phyloP scores from a whole-genome alignment of 2,113 vertebrate genomes.

The Trachemys scripta region DNA sequence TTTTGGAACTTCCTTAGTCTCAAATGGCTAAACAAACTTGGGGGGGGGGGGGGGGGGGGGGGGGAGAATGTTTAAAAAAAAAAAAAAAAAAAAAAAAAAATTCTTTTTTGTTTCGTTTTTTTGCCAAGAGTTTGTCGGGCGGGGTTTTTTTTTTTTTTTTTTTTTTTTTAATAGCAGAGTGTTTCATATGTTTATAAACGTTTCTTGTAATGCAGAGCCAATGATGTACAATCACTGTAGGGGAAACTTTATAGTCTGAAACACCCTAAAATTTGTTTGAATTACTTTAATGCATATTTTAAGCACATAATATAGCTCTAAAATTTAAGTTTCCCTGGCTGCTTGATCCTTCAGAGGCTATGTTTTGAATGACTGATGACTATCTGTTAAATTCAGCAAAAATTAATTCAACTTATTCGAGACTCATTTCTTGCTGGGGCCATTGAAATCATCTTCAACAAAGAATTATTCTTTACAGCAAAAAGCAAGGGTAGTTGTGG shows the following conservation, averaged over 20 bases:
- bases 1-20: background rate
- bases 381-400: slow-evolving; percentile 60
- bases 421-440: background rate
- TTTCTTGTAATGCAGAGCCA: slow-evolving; percentile 56
- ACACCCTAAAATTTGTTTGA: slow-evolving; percentile 58
- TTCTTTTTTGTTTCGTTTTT: too few species aligned
- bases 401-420: slow-evolving; percentile 48
- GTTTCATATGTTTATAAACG: slow-evolving; percentile 9
- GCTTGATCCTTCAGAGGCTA: slow-evolving; percentile 13
- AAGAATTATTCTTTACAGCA: background rate
- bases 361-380: slow-evolving; percentile 30
- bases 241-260: slow-evolving; percentile 60
- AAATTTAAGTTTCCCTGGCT: background rate
- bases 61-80: background rate
- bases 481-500: background rate
- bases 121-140: too few species aligned
- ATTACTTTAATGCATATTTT: slow-evolving; percentile 62
- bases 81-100: slow-evolving; percentile 35
- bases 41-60: background rate
- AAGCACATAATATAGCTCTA: slow-evolving; percentile 6
- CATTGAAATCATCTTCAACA: background rate
- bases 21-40: slow-evolving; percentile 26
- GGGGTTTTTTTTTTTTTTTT: too few species aligned
- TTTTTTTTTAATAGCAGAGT: slow-evolving; percentile 24
- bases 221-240: slow-evolving; percentile 63